A percentile compares a stretch with the other conserved stretches of the same genome.
Evolutionary conservation across 2,888 invertebrate genomes (phyloP).

Genomic region (Macrophya alboannulata): DNA sequence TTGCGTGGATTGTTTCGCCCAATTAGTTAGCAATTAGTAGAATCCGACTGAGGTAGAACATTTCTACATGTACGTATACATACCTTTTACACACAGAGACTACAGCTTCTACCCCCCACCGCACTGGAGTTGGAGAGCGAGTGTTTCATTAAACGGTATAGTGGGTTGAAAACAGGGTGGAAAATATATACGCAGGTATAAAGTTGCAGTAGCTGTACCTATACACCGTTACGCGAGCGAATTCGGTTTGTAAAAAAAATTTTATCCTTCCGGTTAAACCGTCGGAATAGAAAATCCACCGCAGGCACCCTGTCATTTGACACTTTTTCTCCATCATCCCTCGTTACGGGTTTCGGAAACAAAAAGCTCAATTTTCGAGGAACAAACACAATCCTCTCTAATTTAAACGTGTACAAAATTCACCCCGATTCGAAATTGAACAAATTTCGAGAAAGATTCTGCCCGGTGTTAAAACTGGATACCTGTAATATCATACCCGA

Average conservation of each 20-base stretch:
- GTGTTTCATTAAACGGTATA: conserved; percentile 32
- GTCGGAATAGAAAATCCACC: not conserved
- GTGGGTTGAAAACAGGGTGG: not conserved
- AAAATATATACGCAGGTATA: not conserved
- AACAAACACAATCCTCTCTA: not conserved
- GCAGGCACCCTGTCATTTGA: not conserved
- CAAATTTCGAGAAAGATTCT: not conserved
- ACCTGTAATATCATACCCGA: not conserved
- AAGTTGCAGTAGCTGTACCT: not conserved
- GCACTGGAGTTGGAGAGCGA: no score
- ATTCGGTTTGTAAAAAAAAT: not conserved
- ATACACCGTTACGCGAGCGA: no score
- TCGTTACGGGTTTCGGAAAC: not conserved
- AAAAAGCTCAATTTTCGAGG: not conserved
- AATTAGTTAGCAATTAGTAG: conserved; percentile 45
- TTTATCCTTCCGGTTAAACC: not conserved
- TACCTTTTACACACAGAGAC: not conserved
- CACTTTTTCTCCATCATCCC: conserved; percentile 16
- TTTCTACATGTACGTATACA: not conserved
- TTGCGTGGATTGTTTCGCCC: conserved; percentile 25
- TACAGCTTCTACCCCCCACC: no score
- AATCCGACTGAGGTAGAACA: not conserved
- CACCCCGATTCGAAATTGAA: not conserved
- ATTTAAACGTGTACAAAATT: not conserved
- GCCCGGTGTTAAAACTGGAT: not conserved